Evolutionary conservation across 2,888 invertebrate genomes (phyloP).

Genomic region (Amphimallon solstitiale): DNA sequence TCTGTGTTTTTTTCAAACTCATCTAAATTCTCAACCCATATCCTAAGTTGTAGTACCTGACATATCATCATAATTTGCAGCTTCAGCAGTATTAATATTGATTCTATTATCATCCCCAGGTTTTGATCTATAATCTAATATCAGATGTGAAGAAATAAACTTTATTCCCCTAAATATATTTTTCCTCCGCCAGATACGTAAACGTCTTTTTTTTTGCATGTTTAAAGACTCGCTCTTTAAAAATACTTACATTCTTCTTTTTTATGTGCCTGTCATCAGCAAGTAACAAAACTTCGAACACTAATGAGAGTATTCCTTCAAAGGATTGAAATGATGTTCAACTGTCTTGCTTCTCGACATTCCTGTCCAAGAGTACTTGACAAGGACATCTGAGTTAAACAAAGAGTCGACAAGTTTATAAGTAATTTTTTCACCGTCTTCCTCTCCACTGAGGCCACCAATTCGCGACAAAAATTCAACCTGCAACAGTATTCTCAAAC

Average conservation of each 20-base stretch:
- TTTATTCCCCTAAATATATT: no score
- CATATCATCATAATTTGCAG: no score
- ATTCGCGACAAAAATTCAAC: not conserved
- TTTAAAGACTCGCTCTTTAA: conserved; percentile 10
- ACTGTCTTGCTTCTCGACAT: not conserved
- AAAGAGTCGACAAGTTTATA: not conserved
- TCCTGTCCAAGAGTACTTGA: not conserved
- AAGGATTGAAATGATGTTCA: not conserved
- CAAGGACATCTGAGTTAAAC: not conserved
- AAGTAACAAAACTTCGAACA: not conserved
- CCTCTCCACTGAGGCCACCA: not conserved
- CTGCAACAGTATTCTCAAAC: no score
- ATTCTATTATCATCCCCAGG: no score
- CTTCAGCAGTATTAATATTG: no score
- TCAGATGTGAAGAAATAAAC: no score
- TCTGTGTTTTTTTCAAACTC: no score
- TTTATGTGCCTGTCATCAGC: not conserved
- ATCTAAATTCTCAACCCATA: no score
- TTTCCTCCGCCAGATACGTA: not conserved
- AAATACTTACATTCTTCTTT: not conserved
- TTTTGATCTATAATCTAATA: no score
- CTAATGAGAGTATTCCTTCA: not conserved
- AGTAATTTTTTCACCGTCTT: not conserved
- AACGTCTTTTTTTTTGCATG: conserved; percentile 12
- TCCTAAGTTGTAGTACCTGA: no score